Base-by-base conservation (phyloP, 1,140 invertebrate species). In the Drosophila pachea region DNA sequence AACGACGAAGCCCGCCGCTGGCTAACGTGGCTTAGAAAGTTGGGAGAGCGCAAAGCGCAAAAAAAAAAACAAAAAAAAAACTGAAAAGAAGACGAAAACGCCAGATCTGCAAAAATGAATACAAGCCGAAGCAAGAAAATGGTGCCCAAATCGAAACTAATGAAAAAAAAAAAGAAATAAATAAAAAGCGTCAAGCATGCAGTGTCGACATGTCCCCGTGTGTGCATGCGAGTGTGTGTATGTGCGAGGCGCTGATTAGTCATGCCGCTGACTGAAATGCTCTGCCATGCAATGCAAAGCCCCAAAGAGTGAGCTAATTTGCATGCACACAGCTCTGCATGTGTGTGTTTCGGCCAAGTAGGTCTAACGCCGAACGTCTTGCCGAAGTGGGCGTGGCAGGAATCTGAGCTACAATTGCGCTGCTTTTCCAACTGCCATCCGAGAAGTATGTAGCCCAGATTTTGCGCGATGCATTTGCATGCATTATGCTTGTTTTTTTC, bases 291-390 rank as follows among this genome's bases (percentile, higher is more conserved):
- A 77, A 64, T 60, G 59, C 49, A 49, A 52, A 62, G 68, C 16
- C 60, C 55, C 64, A 73, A 82, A 83, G 81, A 22, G 61, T 79
- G 76, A 73, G 68, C 76, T 70, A 84, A 83, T 84, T 83, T 83
- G 55, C 78, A 78, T 78, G 68, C 81, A 78, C 78, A 68, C 65
- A 68, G 52, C 33, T 45, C 33, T 14, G 29, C 38, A 32, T 67
- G 60, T 83, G 71, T 74, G 61, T 45, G 45, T 14, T 56, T 76
- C 60, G 73, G 45, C 45, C 73, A 78, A 84, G 67, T 83, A 58
- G 75, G 72, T 68, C 78, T 74, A 33, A 42, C 33, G 38, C 16
- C 33, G 40, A 29, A n/a, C n/a, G n/a, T n/a, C n/a, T n/a, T 68
- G 29, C 33, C 32, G 7, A 69, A 58, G 49, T 60, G 12, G 55